Evolutionary conservation across 1,140 invertebrate genomes (phyloP).

Genomic region (Hycleus phaleratus): DNA sequence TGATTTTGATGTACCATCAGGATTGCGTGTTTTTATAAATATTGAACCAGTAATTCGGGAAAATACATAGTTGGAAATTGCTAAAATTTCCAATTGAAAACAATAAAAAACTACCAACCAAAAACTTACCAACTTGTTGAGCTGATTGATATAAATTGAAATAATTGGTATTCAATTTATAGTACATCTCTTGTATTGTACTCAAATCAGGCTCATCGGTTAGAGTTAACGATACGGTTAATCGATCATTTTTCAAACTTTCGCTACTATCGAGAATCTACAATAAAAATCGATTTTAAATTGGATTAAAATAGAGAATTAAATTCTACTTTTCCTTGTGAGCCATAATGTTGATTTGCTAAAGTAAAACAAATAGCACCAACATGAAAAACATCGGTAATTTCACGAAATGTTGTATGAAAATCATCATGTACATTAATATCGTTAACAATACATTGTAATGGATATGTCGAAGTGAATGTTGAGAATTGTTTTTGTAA

Average conservation of each 20-base stretch:
- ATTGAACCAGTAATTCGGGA: slow-evolving; percentile 79
- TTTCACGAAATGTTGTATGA: slow-evolving; percentile 36
- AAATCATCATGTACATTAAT: slow-evolving; percentile 45
- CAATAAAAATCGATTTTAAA: neutral
- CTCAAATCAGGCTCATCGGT: slow-evolving; percentile 41
- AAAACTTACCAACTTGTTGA: slow-evolving; percentile 24
- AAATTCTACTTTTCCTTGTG: slow-evolving; percentile 56
- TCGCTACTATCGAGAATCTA: slow-evolving; percentile 39
- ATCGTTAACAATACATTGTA: slow-evolving; percentile 59
- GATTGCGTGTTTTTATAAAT: slow-evolving; percentile 49
- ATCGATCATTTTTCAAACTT: slow-evolving; percentile 30
- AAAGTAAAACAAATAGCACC: slow-evolving; percentile 68
- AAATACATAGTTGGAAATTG: slow-evolving; percentile 55
- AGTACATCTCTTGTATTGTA: slow-evolving; percentile 30
- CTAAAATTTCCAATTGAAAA: slow-evolving; percentile 17
- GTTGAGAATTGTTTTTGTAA: slow-evolving; percentile 63
- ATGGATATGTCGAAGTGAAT: slow-evolving; percentile 51
- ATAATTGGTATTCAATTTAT: slow-evolving; percentile 34
- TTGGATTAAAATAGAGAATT: no score
- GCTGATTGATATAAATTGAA: slow-evolving; percentile 29
- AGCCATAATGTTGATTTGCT: slow-evolving; percentile 71
- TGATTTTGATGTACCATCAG: slow-evolving; percentile 23
- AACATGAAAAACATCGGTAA: slow-evolving; percentile 64
- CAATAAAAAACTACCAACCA: no score
- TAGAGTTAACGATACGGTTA: slow-evolving; percentile 40